A percentile compares a stretch with the other conserved stretches of the same genome.
Conservation (phyloP, 2,888 invertebrate species). For the Apomyelois bistriatella region DNA sequence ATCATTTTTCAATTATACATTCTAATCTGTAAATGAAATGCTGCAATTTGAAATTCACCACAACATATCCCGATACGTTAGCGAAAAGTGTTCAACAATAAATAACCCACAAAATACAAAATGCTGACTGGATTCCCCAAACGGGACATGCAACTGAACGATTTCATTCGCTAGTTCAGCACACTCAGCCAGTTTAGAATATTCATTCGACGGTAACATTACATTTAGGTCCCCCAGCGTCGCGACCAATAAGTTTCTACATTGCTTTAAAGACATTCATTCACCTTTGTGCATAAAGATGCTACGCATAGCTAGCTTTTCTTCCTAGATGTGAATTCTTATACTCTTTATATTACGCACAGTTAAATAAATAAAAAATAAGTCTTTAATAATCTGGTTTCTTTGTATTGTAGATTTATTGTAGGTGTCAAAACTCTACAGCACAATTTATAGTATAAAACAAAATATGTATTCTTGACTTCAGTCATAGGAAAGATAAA, state of each 20-base stretch:
- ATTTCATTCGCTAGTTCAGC: constrained; percentile 25
- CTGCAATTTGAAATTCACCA: constrained; percentile 1
- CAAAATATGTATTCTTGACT: too few species aligned
- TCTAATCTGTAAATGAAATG: not conserved
- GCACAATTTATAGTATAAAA: too few species aligned
- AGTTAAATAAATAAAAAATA: too few species aligned
- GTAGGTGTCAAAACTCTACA: too few species aligned
- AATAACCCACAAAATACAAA: constrained; percentile 13
- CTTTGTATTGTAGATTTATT: too few species aligned
- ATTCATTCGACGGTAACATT: constrained; percentile 61
- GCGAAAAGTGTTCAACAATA: constrained; percentile 9
- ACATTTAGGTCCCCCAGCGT: constrained; percentile 49
- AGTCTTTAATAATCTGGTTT: too few species aligned
- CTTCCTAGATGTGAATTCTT: too few species aligned
- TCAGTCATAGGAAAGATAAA: too few species aligned
- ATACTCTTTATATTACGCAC: too few species aligned
- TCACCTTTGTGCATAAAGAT: not conserved
- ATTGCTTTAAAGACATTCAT: constrained; percentile 34
- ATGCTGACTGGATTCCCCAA: constrained; percentile 19
- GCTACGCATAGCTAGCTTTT: not conserved
- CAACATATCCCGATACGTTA: constrained; percentile 3
- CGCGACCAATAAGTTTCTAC: constrained; percentile 54
- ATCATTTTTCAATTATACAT: not conserved
- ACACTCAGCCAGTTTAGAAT: constrained; percentile 46
- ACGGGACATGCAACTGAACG: constrained; percentile 21